These are phyloP conservation scores for Sitobion miscanthi DNA, from an alignment of 1,140 invertebrate species.

Conservation along the genomic window DNA sequence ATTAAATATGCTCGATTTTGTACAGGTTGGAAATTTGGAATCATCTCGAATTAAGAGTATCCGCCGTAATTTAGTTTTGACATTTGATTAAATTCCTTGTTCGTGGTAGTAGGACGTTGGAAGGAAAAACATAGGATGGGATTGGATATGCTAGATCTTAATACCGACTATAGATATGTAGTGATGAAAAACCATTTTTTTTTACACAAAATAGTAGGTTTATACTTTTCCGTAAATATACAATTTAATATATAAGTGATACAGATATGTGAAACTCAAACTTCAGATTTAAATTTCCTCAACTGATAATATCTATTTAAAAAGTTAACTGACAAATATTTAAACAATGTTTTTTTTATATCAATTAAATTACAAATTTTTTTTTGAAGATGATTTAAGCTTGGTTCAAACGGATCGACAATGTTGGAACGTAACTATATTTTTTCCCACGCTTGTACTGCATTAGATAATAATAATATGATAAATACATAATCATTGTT, in stretches of 20 bases:
- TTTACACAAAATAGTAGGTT: neutral
- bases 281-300: neutral
- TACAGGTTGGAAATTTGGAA: neutral
- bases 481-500: neutral
- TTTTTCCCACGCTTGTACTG: neutral
- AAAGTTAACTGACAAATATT: too few species aligned
- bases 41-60: too few species aligned
- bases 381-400: neutral
- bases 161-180: neutral
- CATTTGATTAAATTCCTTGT: too few species aligned
- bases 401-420: neutral
- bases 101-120: too few species aligned
- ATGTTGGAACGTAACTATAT: neutral
- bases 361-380: neutral
- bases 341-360: neutral
- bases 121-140: rapidly evolving
- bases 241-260: neutral
- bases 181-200: neutral
- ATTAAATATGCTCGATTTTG: neutral
- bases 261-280: neutral
- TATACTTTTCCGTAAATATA: neutral
- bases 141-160: neutral
- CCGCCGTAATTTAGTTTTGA: neutral
- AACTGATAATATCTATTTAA: neutral
- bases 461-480: conserved; percentile 1